Evolutionary conservation across 1,140 invertebrate species (phyloP).

Genomic region (Drosophila serrata): DNA sequence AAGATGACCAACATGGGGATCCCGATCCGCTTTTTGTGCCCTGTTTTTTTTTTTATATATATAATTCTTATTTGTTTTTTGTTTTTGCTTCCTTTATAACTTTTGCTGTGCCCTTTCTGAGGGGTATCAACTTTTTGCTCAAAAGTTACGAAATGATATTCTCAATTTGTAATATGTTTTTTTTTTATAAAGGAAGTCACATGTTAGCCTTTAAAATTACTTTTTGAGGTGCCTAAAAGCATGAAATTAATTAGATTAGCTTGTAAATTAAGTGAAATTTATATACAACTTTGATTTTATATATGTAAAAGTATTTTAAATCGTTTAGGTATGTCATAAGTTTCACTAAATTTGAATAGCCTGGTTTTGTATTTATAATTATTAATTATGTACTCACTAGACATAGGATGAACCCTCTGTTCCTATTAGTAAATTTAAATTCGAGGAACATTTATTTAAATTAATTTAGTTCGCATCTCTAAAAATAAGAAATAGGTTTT

Average conservation of each 20-base stretch:
- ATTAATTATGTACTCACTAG: background rate
- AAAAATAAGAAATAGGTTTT: background rate
- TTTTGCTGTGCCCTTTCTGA: background rate
- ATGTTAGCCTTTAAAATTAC: background rate
- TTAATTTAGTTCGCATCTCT: too few relatives aligned
- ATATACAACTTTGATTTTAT: background rate
- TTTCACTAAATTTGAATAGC: background rate
- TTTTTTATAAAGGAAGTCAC: too few relatives aligned
- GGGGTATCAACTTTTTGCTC: background rate
- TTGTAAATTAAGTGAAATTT: background rate
- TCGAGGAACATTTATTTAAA: background rate
- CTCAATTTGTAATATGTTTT: too few relatives aligned
- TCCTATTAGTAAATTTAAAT: background rate
- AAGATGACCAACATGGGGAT: slow-evolving; percentile 48
- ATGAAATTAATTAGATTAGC: too few relatives aligned
- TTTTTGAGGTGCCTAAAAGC: too few relatives aligned
- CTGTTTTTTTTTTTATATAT: slow-evolving; percentile 10
- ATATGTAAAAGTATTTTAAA: background rate
- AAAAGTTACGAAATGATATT: background rate
- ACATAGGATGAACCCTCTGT: background rate
- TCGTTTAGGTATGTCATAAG: background rate
- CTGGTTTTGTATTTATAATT: background rate
- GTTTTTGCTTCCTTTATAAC: background rate
- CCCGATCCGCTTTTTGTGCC: slow-evolving; percentile 35
- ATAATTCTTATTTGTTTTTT: background rate